Evolutionary conservation across 1,140 invertebrate genomes (phyloP), one percentile per base, ranked within the genome.

Genomic region (Cryptotermes secundus): DNA sequence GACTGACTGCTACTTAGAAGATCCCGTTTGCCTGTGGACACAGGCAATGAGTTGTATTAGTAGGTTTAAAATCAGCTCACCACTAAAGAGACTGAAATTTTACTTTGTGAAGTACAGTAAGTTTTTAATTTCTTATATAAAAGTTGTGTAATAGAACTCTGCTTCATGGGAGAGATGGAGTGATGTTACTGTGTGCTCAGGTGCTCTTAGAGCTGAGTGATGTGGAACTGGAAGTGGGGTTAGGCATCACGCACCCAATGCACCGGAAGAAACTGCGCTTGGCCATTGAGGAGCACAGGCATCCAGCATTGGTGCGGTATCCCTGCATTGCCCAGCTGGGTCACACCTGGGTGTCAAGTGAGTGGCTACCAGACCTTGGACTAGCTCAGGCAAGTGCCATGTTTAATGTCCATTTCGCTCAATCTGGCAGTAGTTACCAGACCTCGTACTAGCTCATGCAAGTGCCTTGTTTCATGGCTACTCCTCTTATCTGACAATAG

Each of bases 251-350:
- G 31, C 97, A 98, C 91, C 95, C 96, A 12, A 95, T 99, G 92
- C 97, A 99, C 89, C 92, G 96, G 85, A 97, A 97, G 90, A 99
- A 98, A 88, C 90, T 99, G 49, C 92, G 97, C n/a, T 91, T 99
- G 85, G 97, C 97, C 34, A 98, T 99, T 86, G 97, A 99, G 88
- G 97, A 98, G 89, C 95, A 97, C 85, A 89, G 97, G 81, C 93
- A 97, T 86, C 96, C 97, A 0, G 93, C 95, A 87, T 91, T 95
- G 85, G 96, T 97, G 82, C 92, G 96, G 86, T 97, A 96, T 90
- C 96, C 96, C 0, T 95, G 94, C 87, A 97, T 97, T 85, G 94
- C 94, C 38, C 94, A 96, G 87, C 91, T 98, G 80, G 95, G 95
- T 49, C 96, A 97, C 89, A 96, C 95, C 6, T 98, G 97, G 97